These are phyloP conservation scores for Rutilus rutilus DNA, from an alignment of 2,113 vertebrate genomes.

Conservation along the genomic window DNA sequence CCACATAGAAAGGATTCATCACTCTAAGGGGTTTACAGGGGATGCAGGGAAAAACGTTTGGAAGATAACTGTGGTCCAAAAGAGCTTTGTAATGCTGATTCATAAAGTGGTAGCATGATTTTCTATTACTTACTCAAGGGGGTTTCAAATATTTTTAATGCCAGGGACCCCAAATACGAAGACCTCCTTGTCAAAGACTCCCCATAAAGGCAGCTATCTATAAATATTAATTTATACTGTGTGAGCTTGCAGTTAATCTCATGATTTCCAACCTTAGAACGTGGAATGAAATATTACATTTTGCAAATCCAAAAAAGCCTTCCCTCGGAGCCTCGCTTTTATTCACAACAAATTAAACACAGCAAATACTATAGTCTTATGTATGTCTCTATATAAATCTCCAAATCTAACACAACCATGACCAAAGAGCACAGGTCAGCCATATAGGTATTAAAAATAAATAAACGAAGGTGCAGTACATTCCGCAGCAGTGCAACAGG, in stretches of 20 bases:
- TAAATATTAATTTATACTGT: not conserved
- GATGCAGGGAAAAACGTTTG: not conserved
- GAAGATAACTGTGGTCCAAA: conserved; percentile 2
- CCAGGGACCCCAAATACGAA: not conserved
- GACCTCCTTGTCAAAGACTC: not conserved
- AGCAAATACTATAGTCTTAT: not conserved
- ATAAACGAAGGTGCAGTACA: not conserved
- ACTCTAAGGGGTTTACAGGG: not conserved
- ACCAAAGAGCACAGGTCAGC: not conserved
- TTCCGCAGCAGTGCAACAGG: not conserved
- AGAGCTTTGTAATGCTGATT: not conserved
- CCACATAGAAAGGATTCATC: not conserved
- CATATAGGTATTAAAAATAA: conserved; percentile 3
- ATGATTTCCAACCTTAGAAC: not conserved
- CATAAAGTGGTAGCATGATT: not conserved
- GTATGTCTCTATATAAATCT: not conserved
- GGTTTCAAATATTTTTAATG: not conserved
- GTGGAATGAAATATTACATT: not conserved
- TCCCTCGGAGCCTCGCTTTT: not conserved
- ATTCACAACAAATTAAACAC: not conserved
- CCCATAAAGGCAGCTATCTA: not conserved
- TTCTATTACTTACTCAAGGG: not conserved
- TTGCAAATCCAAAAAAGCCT: not conserved
- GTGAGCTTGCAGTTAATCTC: not conserved
- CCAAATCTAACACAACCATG: not conserved